Base-by-base conservation (phyloP, 1,140 invertebrate species). In the Megalopta genalis region DNA sequence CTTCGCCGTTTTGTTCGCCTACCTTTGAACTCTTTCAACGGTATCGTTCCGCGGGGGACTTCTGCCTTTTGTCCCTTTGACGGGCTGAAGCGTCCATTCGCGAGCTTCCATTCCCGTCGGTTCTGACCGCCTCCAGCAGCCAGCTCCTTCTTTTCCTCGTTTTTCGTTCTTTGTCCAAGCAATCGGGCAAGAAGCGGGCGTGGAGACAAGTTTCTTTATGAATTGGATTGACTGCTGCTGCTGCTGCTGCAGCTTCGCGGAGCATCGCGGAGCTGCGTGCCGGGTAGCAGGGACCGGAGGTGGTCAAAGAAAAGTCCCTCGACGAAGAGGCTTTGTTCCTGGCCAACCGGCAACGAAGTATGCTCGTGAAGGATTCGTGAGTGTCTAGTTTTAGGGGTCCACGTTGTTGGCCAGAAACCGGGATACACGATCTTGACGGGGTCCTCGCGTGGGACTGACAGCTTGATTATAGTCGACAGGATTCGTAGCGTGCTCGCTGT, bases 1-100 rank as follows among this genome's bases (percentile, higher is more conserved):
- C 73, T 25, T 69, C 57, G 25, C 52, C 14, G 25, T 62, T 60
- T 59, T 21, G 42, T 27, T 84, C 54, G 60, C 18, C 54, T 74
- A 25, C 49, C 49, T 75, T 64, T 63, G n/a, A 39, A 52, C 62
- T 59, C 65, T 66, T 74, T 66, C 69, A 39, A 14, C 37, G 23
- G 16, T 54, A 54, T 59, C 54, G 52, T 54, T 8, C n/a, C 37
- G 5, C 14, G 54, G 23, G 16, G 27, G 4, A 27, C 14, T 32
- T 12, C 65, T 27, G 27, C 21, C 49, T 64, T 65, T 37, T 54
- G 52, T 65, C 60, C 12, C 39, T 63, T 63, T 65, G 2, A 60
- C n/a, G 68, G 23, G 14, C 37, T 32, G 14, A 23, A 49, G n/a
- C 27, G 52, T 21, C 23, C 49, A 52, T 52, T 52, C 46, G 18